These are phyloP conservation scores for Sminthurinus aureus DNA, from an alignment of 2,888 invertebrate genomes.

Conservation along the genomic window DNA sequence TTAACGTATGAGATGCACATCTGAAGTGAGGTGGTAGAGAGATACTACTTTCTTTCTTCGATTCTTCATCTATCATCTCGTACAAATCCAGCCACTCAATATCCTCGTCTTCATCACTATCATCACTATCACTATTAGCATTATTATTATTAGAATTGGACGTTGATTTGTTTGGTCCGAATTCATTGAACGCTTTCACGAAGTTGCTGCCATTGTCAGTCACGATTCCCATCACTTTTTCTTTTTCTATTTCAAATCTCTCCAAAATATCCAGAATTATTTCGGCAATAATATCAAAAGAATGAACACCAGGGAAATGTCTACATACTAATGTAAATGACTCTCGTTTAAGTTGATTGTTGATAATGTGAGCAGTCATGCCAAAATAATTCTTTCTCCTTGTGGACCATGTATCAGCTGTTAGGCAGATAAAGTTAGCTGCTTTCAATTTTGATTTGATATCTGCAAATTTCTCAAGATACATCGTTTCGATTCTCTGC, in stretches of 20 bases:
- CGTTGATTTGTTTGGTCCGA: slow-evolving; percentile 5
- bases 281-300: slow-evolving; percentile 6
- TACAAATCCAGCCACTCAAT: background rate
- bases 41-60: background rate
- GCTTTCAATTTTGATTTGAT: background rate
- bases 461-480: background rate
- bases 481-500: background rate
- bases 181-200: slow-evolving; percentile 15
- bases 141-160: background rate
- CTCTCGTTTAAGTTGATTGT: background rate
- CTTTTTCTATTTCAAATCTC: background rate
- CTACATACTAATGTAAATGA: slow-evolving; percentile 28
- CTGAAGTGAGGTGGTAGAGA: background rate
- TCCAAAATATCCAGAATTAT: slow-evolving; percentile 13
- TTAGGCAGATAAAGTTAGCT: slow-evolving; percentile 28
- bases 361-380: background rate
- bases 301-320: background rate
- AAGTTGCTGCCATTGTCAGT: slow-evolving; percentile 20
- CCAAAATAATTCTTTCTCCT: slow-evolving; percentile 11
- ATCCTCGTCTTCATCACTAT: slow-evolving; percentile 2
- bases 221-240: slow-evolving; percentile 8
- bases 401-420: slow-evolving; percentile 35
- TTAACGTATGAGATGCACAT: slow-evolving; percentile 8
- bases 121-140: no score
- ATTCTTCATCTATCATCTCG: background rate